These are phyloP conservation scores for Paramisgurnus dabryanus DNA, from an alignment of 2,113 vertebrate species.

Conservation along the genomic window DNA sequence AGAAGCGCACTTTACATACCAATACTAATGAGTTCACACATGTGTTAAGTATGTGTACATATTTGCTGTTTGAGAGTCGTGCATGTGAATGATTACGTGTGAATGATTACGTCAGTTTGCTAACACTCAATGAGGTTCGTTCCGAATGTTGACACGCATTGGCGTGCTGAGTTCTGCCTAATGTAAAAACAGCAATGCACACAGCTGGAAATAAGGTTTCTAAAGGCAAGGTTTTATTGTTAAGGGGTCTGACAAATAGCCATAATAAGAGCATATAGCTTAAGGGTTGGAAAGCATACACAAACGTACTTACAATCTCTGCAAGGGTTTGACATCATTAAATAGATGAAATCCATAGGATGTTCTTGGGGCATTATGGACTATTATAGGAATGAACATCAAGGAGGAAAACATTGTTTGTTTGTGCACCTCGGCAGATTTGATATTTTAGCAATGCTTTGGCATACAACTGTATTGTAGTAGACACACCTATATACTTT, in stretches of 20 bases:
- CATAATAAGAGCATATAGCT: constrained; percentile 26
- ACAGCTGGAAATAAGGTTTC: background rate
- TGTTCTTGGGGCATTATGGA: background rate
- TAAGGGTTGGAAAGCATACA: background rate
- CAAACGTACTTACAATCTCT: background rate
- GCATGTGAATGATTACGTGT: background rate
- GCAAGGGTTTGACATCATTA: background rate
- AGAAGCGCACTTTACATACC: background rate
- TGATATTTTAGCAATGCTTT: background rate
- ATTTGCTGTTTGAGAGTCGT: background rate
- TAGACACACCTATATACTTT: background rate
- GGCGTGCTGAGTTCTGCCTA: background rate
- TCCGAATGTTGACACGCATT: background rate
- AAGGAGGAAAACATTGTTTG: background rate
- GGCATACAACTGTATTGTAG: background rate
- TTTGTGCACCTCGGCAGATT: background rate
- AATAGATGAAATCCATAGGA: constrained; percentile 12
- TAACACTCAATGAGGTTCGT: background rate
- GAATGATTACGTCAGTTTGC: background rate
- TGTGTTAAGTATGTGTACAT: background rate
- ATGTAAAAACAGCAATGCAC: constrained; percentile 16
- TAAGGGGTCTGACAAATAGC: constrained; percentile 12
- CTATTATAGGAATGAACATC: background rate
- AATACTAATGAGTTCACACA: background rate
- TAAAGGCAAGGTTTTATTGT: background rate